Conservation (phyloP, 2,797 vertebrate genomes). For the Myioborus miniatus region DNA sequence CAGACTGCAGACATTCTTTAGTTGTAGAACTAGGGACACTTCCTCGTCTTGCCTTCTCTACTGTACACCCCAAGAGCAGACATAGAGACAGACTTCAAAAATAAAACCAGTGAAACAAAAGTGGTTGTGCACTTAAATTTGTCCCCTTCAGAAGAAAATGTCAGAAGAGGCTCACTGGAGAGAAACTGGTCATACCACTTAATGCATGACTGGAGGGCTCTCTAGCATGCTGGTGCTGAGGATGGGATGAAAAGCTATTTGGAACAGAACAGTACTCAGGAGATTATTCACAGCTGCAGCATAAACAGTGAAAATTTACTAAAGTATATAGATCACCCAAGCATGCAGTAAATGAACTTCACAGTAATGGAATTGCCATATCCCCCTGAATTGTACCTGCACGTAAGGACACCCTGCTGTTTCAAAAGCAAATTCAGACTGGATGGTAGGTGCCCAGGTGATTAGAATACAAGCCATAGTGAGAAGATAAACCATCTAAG, state of each 20-base stretch:
- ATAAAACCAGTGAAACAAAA: background rate
- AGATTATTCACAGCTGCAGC: constrained; percentile 32
- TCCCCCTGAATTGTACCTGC: background rate
- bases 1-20: background rate
- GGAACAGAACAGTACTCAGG: background rate
- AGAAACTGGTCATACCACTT: background rate
- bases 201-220: background rate
- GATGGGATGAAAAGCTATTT: background rate
- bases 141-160: background rate
- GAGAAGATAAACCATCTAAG: constrained; percentile 29
- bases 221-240: background rate
- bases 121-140: background rate
- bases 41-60: background rate
- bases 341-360: constrained; percentile 48
- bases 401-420: background rate
- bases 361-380: constrained; percentile 38
- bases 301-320: constrained; percentile 55
- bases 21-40: fast-evolving
- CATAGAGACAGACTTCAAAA: background rate
- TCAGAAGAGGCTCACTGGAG: background rate
- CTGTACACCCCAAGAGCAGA: background rate
- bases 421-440: constrained; percentile 39
- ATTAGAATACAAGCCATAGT: background rate
- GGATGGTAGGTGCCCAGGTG: background rate
- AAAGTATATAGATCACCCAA: constrained; percentile 38